These are phyloP conservation scores for Atherinosoma microstoma DNA, from an alignment of 2,797 vertebrate genomes.

Conservation along the genomic window DNA sequence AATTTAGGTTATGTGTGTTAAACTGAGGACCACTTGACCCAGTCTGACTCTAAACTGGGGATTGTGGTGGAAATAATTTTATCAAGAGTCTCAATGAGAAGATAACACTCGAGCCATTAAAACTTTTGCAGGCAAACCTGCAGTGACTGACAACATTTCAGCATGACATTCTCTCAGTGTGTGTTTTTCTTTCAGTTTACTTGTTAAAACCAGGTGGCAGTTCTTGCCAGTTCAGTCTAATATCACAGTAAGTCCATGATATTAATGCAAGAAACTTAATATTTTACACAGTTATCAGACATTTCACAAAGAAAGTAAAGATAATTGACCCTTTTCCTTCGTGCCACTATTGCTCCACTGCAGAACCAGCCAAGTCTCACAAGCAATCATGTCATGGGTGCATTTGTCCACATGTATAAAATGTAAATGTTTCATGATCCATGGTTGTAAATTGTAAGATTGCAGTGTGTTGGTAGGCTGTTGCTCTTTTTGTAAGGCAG, in stretches of 20 bases:
- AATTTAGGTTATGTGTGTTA: conserved; percentile 38
- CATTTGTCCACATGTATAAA: not conserved
- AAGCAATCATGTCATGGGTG: not conserved
- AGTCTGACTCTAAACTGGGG: conserved; percentile 10
- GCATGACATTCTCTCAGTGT: not conserved
- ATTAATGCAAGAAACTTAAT: not conserved
- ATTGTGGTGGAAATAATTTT: not conserved
- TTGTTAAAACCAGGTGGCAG: not conserved
- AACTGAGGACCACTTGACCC: conserved; percentile 6
- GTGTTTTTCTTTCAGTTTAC: not conserved
- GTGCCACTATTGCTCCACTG: not conserved
- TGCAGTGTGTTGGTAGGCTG: too few relatives aligned
- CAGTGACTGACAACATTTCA: too few relatives aligned
- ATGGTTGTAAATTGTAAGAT: too few relatives aligned
- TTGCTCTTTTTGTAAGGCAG: not conserved
- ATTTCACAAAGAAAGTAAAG: not conserved
- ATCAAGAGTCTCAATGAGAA: too few relatives aligned
- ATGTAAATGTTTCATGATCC: too few relatives aligned
- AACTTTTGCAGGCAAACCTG: too few relatives aligned
- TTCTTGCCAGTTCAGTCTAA: not conserved
- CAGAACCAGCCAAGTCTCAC: not conserved
- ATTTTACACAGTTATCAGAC: not conserved
- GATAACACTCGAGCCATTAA: too few relatives aligned
- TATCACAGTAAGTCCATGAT: not conserved
- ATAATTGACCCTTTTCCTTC: not conserved